Evolutionary conservation across 1,140 invertebrate genomes (phyloP).

Genomic region (Apocrypta bakeri): DNA sequence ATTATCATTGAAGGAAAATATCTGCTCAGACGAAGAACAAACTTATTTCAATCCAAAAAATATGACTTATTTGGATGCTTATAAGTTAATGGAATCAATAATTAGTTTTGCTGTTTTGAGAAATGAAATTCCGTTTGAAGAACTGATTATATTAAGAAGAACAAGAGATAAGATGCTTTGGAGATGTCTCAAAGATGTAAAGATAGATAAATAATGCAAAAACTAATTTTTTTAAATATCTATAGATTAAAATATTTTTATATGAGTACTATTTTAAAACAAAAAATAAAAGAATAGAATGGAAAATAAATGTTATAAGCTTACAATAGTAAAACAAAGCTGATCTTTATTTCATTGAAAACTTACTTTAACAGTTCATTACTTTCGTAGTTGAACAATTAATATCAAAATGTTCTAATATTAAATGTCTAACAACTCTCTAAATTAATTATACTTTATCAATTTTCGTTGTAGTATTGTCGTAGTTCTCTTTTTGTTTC

Average conservation of each 20-base stretch:
- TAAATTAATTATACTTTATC: constrained; percentile 76
- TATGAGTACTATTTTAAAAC: not conserved
- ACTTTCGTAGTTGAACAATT: too few relatives aligned
- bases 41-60: not conserved
- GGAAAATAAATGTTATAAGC: too few relatives aligned
- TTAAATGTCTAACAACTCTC: too few relatives aligned
- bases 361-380: too few relatives aligned
- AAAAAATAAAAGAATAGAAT: not conserved
- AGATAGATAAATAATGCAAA: not conserved
- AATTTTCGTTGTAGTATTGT: constrained; percentile 57
- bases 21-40: not conserved
- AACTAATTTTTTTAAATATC: not conserved
- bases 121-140: constrained; percentile 23
- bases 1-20: not conserved
- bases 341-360: not conserved
- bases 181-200: constrained; percentile 36
- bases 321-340: too few relatives aligned
- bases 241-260: constrained; percentile 16
- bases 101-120: constrained; percentile 24
- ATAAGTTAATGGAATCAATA: constrained; percentile 9
- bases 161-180: constrained; percentile 32
- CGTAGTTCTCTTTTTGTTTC: constrained; percentile 28
- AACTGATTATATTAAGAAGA: constrained; percentile 19
- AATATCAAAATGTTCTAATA: too few relatives aligned
- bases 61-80: constrained; percentile 17